Conservation (phyloP, 2,888 invertebrate genomes). For the Eilema caniola region DNA sequence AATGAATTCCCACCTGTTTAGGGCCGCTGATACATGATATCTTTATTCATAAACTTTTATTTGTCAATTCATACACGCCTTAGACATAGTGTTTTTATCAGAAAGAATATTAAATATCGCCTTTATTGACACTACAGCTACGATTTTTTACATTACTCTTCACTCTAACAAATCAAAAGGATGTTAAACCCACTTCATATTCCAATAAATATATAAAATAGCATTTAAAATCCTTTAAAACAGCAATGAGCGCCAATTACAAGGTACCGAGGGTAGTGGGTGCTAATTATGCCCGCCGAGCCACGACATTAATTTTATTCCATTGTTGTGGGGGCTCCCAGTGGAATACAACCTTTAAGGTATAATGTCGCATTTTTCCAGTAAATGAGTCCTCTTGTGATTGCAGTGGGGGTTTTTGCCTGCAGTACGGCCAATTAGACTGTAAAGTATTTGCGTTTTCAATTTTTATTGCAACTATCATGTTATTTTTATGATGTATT, state of each 20-base stretch:
- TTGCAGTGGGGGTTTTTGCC: conserved; percentile 38
- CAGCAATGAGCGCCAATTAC: conserved; percentile 48
- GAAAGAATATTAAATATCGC: no score
- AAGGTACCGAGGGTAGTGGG: conserved; percentile 47
- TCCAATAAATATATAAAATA: conserved; percentile 18
- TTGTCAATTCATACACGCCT: no score
- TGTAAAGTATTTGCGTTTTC: conserved; percentile 42
- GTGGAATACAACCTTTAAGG: conserved; percentile 41
- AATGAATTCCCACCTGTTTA: no score
- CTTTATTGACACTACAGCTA: not conserved
- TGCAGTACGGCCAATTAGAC: conserved; percentile 43
- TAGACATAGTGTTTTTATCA: no score
- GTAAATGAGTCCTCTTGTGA: conserved; percentile 48
- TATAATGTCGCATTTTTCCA: conserved; percentile 43
- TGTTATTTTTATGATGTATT: conserved; percentile 9
- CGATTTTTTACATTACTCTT: not conserved
- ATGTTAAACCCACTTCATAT: conserved; percentile 8
- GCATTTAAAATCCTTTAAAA: conserved; percentile 31
- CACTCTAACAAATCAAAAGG: not conserved
- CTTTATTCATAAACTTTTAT: no score
- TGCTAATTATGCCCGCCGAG: conserved; percentile 50
- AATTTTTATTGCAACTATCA: conserved; percentile 23
- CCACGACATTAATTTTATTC: conserved; percentile 47
- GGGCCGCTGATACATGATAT: no score
- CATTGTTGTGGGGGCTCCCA: conserved; percentile 45